Evolutionary conservation across 2,797 vertebrate genomes (phyloP).

Genomic region (Meda fulgida): DNA sequence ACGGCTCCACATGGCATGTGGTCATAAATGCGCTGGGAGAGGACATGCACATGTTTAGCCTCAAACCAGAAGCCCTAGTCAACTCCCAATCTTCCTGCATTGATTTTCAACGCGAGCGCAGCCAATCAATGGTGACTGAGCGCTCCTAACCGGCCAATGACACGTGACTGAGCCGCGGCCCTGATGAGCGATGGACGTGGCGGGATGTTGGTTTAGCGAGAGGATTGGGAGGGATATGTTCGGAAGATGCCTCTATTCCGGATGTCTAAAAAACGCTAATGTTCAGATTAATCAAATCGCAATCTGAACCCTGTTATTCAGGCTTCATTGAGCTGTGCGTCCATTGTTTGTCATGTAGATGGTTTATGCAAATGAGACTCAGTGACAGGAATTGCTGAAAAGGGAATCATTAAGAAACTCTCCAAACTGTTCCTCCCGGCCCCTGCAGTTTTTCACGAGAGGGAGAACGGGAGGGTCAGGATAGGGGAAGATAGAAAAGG

Average conservation of each 20-base stretch:
- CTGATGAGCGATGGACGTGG: conserved; percentile 54
- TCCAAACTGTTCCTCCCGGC: conserved; percentile 20
- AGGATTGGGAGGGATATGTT: conserved; percentile 30
- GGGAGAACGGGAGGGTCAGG: conserved; percentile 58
- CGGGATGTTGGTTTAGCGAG: conserved; percentile 57
- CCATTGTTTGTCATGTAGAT: conserved; percentile 71
- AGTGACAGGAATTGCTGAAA: conserved; percentile 62
- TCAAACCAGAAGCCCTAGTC: conserved; percentile 21
- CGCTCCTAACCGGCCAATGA: conserved; percentile 39
- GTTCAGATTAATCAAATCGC: conserved; percentile 66
- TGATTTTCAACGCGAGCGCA: conserved; percentile 32
- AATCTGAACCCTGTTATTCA: conserved; percentile 78
- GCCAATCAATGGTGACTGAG: conserved; percentile 53
- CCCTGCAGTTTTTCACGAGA: conserved; percentile 7
- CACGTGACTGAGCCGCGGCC: conserved; percentile 49
- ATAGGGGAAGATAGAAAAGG: conserved; percentile 55
- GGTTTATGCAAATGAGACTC: conserved; percentile 67
- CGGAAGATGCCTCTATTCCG: conserved; percentile 37
- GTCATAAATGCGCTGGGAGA: conserved; percentile 39
- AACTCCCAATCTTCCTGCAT: conserved; percentile 28
- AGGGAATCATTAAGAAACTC: conserved; percentile 59
- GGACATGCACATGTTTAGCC: background rate
- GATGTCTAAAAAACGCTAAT: conserved; percentile 64
- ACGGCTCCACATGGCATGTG: conserved; percentile 17
- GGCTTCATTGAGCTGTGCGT: conserved; percentile 73